Base-by-base conservation (phyloP, 2,888 invertebrate species). In the Drosophila neotestacea region DNA sequence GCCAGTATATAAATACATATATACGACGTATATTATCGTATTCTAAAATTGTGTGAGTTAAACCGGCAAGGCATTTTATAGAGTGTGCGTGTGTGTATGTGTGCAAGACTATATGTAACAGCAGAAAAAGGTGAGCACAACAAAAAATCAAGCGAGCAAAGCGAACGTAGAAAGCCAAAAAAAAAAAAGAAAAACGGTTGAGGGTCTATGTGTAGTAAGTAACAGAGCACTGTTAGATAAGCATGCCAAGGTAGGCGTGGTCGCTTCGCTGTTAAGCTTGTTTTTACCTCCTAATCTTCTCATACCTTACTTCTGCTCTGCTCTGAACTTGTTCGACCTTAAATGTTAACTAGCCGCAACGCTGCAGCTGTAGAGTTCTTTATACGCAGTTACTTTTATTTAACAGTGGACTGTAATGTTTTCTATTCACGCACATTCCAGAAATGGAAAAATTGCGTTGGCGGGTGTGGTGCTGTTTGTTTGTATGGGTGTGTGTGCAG, bases 71-170 rank as follows among this genome's bases (percentile, higher is more conserved):
- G 72, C 54, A 70, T 56, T 32, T 62, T 58, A 34, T 16, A 39
- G 39, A 34, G 22, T 54, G 30, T 50, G 28, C 22, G 22, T 46
- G 59, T 55, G 39, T 63, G 42, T 60, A 4, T 41, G 59, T 58
- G 27, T 60, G 54, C 55, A 44, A 52, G 44, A 48, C 44, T 52
- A 60, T 72, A 55, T 50, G 61, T 67, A 75, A 69, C 44, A 64
- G 67, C 56, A 84, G 84, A 87, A 84, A 84, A 79, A 82, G 73
- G 85, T 84, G 84, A 84, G 87, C 84, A 84, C 84, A 84, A 84
- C 84, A 84, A 79, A 84, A 84, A 85, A 79, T 68, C 68, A 81
- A 70, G 74, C 67, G 66, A 72, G 77, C 36, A 77, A 73, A 60
- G 46, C 70, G 28, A 36, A 72, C 68, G 70, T 65, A 79, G 76